A percentile compares a stretch with the other conserved stretches of the same genome.
Conservation (phyloP, 2,888 invertebrate species). For the Drosophila heteroneura region DNA sequence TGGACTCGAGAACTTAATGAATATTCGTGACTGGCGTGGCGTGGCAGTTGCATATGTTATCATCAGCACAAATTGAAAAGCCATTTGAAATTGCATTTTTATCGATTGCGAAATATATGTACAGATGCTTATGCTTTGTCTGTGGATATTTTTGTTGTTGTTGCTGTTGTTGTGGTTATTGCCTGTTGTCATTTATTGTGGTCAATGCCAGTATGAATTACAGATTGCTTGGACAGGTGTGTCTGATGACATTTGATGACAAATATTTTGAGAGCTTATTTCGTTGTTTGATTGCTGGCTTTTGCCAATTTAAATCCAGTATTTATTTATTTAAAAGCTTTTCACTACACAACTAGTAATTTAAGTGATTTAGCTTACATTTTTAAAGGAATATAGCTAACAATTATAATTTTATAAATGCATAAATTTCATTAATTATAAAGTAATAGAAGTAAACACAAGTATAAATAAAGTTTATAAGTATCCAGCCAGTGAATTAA, state of each 20-base stretch:
- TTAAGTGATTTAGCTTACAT: not conserved
- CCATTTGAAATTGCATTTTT: slow-evolving; percentile 56
- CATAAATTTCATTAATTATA: not conserved
- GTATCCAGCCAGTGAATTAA: not conserved
- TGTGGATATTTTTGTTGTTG: not conserved
- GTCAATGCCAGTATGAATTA: slow-evolving; percentile 47
- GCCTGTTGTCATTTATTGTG: slow-evolving; percentile 46
- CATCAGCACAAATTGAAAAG: slow-evolving; percentile 62
- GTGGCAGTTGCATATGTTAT: slow-evolving; percentile 36
- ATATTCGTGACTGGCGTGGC: slow-evolving; percentile 19
- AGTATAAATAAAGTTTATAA: slow-evolving; percentile 2
- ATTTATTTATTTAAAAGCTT: not conserved
- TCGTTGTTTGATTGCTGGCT: not conserved
- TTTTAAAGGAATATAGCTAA: not conserved
- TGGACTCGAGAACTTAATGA: slow-evolving; percentile 3
- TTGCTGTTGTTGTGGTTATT: slow-evolving; percentile 7
- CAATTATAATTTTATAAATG: not conserved
- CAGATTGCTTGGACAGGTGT: slow-evolving; percentile 38
- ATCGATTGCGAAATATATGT: slow-evolving; percentile 41
- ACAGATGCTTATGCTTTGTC: slow-evolving; percentile 31
- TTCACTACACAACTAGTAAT: not conserved
- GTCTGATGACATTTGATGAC: slow-evolving; percentile 19
- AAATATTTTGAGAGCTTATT: slow-evolving; percentile 13
- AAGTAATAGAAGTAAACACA: not conserved
- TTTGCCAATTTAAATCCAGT: not conserved